Conservation (phyloP, 30 jellyfish, hydroid and myxozoan species). For the Cassiopea xamachana region DNA sequence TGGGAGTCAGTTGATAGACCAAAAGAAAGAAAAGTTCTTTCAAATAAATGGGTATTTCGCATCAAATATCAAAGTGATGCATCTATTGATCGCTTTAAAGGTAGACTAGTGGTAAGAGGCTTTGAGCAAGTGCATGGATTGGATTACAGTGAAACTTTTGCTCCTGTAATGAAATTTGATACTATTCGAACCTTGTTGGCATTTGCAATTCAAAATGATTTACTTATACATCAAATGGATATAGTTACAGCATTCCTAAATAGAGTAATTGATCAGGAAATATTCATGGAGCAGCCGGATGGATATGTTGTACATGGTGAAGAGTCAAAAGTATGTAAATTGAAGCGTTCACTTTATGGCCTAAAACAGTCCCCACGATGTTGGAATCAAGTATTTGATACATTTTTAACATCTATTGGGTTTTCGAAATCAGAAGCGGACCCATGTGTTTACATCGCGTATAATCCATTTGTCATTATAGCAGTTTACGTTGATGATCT, state of each 20-base stretch:
- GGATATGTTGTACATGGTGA: background rate
- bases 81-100: slow-evolving; percentile 41
- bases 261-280: slow-evolving; percentile 53
- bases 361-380: slow-evolving; percentile 64
- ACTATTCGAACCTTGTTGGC: slow-evolving; percentile 23
- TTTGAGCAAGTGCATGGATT: slow-evolving; percentile 33
- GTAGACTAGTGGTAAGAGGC: slow-evolving; percentile 64
- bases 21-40: slow-evolving; percentile 16
- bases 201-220: slow-evolving; percentile 38
- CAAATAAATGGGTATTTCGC: slow-evolving; percentile 63
- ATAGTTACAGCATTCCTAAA: slow-evolving; percentile 34
- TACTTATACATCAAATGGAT: slow-evolving; percentile 37
- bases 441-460: slow-evolving; percentile 43
- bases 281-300: slow-evolving; percentile 33
- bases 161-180: slow-evolving; percentile 38
- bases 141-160: no score
- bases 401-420: slow-evolving; percentile 2
- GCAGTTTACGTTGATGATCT: background rate
- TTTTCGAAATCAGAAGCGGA: slow-evolving; percentile 24
- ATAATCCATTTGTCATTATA: background rate
- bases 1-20: slow-evolving; percentile 55
- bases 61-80: slow-evolving; percentile 48
- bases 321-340: slow-evolving; percentile 11
- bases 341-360: slow-evolving; percentile 31
- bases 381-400: slow-evolving; percentile 21